phyloP scores from a whole-genome alignment of 2,113 vertebrate genomes.

The Colinus virginianus region DNA sequence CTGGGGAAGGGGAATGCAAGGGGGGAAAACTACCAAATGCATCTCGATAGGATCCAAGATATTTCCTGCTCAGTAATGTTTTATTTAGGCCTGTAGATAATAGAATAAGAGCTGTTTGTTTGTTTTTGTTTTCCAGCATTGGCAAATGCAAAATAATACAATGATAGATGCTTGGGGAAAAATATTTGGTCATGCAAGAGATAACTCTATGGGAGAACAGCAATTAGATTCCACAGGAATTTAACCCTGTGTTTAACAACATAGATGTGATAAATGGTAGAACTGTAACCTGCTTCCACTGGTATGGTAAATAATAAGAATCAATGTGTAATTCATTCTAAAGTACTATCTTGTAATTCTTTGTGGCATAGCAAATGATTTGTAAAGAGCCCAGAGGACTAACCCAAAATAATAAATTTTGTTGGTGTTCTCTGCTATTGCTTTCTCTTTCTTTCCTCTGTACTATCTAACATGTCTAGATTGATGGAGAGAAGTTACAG shows the following conservation, averaged over 20 bases:
- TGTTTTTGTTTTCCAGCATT: neutral
- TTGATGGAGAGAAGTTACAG: neutral
- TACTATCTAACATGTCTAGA: neutral
- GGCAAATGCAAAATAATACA: neutral
- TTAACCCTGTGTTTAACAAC: neutral
- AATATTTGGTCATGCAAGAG: neutral
- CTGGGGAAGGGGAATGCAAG: neutral
- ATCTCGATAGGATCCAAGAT: neutral
- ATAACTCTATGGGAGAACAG: neutral
- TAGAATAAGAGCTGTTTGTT: neutral
- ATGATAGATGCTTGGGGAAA: neutral
- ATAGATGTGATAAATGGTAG: neutral
- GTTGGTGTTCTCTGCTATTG: neutral
- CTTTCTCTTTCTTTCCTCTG: neutral
- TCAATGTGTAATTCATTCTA: neutral
- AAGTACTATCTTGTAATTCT: neutral
- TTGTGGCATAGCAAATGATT: neutral
- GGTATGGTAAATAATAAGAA: neutral
- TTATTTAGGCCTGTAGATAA: conserved; percentile 3
- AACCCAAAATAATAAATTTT: neutral
- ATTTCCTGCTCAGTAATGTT: neutral
- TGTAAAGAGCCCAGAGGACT: neutral
- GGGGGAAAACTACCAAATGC: neutral
- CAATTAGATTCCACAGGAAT: neutral
- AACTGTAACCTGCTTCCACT: neutral